phyloP scores from a whole-genome alignment of 2,888 invertebrate species.

The Coleophora deauratella region DNA sequence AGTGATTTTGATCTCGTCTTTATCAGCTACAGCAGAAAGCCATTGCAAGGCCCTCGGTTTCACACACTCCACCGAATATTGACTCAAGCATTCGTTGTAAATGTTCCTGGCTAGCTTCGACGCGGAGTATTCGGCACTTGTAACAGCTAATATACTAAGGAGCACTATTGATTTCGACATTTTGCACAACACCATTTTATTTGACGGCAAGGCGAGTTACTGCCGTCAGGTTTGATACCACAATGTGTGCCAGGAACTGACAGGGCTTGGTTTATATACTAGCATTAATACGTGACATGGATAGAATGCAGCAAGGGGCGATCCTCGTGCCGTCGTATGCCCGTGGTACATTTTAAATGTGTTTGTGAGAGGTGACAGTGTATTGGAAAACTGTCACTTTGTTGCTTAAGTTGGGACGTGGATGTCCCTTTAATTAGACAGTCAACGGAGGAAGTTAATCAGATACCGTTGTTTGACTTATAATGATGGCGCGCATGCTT shows the following conservation, averaged over 20 bases:
- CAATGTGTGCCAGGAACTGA: constrained; percentile 66
- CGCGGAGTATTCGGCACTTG: constrained; percentile 71
- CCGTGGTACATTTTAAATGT: constrained; percentile 54
- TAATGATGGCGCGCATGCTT: too few species aligned
- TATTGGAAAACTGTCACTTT: constrained; percentile 56
- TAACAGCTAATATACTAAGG: constrained; percentile 44
- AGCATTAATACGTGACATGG: constrained; percentile 72
- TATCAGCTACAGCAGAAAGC: constrained; percentile 78
- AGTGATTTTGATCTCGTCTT: constrained; percentile 82
- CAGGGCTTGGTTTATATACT: constrained; percentile 72
- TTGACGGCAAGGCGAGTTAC: constrained; percentile 57
- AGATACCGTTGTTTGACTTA: not conserved
- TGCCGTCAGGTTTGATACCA: constrained; percentile 56
- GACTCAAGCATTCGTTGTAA: constrained; percentile 79
- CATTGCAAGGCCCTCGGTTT: constrained; percentile 85
- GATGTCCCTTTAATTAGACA: constrained; percentile 13
- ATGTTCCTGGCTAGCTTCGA: constrained; percentile 77
- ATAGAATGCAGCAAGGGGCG: constrained; percentile 48
- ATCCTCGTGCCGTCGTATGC: constrained; percentile 39
- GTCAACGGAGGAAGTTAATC: not conserved
- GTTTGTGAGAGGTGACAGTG: constrained; percentile 40
- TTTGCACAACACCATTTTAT: constrained; percentile 41
- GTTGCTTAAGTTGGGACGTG: constrained; percentile 14
- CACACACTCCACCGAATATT: constrained; percentile 81
- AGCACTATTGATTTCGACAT: constrained; percentile 64